phyloP scores from a whole-genome alignment of 92 coral and sea anemone species.

The Porites rus region DNA sequence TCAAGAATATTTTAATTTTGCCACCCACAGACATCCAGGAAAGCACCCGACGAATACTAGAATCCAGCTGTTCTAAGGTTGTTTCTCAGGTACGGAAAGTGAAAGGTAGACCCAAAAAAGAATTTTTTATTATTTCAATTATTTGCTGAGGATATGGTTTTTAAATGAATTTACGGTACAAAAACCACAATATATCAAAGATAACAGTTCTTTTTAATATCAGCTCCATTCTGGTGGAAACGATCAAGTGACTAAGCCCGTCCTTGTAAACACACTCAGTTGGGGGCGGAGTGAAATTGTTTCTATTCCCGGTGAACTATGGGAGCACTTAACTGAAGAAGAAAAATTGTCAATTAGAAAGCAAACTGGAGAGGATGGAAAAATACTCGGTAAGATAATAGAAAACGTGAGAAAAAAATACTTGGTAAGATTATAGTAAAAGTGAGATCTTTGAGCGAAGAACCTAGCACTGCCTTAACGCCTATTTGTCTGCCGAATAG shows the following conservation, averaged over 20 bases:
- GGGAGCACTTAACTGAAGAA: constrained; percentile 47
- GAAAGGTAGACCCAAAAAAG: too few relatives aligned
- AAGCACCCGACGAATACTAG: constrained; percentile 46
- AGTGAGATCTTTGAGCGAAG: neutral
- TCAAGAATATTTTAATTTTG: neutral
- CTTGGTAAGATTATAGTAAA: neutral
- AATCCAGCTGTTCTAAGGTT: constrained; percentile 47
- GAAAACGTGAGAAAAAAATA: neutral
- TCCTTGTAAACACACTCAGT: constrained; percentile 85
- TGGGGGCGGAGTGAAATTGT: constrained; percentile 83
- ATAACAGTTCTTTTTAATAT: neutral
- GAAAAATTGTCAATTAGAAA: constrained; percentile 52
- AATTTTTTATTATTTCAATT: too few relatives aligned
- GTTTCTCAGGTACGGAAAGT: constrained; percentile 49
- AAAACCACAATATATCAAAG: neutral
- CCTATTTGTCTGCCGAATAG: too few relatives aligned
- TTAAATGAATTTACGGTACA: neutral
- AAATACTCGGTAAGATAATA: constrained; percentile 70
- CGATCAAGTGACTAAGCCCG: constrained; percentile 48
- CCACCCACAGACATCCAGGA: constrained; percentile 36
- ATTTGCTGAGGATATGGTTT: too few relatives aligned
- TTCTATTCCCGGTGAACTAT: constrained; percentile 53
- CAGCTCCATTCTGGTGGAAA: constrained; percentile 35
- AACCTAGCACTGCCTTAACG: too few relatives aligned
- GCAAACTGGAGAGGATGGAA: constrained; percentile 67